Base-by-base conservation (phyloP, 2,888 invertebrate genomes). In the Mongoloraphidia duomilia region DNA sequence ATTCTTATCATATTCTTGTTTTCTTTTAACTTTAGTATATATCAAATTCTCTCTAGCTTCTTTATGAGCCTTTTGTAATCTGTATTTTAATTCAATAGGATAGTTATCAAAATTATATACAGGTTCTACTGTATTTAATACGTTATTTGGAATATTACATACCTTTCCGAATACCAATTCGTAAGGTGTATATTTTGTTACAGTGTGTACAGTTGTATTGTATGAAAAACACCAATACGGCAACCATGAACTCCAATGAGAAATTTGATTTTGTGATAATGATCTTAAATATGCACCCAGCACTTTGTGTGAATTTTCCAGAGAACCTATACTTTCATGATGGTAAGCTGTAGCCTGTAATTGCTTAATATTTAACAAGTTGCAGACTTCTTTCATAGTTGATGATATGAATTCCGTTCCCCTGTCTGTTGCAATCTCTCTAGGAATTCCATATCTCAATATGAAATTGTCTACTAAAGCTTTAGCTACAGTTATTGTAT, bases 221-320 rank as follows among this genome's bases (percentile, higher is more conserved):
- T 53, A 57, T 2, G 55, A n/a, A 50, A 57, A 56, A 51, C 53
- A 52, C 55, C 57, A 56, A 49, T 44, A 55, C 0, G 52, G 49
- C 9, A 57, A 9, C 56, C 55, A 55, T 14, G 41, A 41, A 49
- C 55, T 56, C 54, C 56, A 55, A 14, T 49, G 12, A 17, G 10
- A 38, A 17, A 40, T 11, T 36, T 49, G 46, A 34, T 49, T 47
- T 36, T 46, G 11, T 9, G 40, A 13, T 47, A 54, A 50, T 36
- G 52, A 54, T n/a, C 53, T 40, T 42, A 50, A 49, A 48, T 47
- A 55, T n/a, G 48, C 47, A 34, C 55, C 53, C 39, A 53, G 39
- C 44, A 14, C 36, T 52, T 56, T 53, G 12, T 56, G 54, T 11
- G 55, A 50, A 47, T 54, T 54, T 53, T 54, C 52, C 33, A 49